Evolutionary conservation across 2,113 vertebrate species (phyloP).

Genomic region (Atractosteus spatula): DNA sequence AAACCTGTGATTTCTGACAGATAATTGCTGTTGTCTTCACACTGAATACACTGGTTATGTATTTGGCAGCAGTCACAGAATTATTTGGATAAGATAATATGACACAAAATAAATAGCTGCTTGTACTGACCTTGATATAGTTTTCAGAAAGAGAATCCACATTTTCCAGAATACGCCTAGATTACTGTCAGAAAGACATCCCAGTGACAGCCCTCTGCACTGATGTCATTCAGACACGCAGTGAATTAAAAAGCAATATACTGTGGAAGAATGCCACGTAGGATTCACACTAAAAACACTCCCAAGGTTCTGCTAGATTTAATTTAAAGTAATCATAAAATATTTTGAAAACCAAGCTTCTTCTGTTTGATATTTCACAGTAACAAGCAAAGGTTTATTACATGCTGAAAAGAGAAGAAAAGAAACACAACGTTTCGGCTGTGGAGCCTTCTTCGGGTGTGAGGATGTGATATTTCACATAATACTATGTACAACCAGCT

Average conservation of each 20-base stretch:
- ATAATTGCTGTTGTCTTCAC: not conserved
- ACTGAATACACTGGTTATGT: no score
- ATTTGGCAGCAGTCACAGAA: not conserved
- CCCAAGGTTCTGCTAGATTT: not conserved
- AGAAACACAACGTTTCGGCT: no score
- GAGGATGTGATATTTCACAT: no score
- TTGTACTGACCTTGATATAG: constrained; percentile 1
- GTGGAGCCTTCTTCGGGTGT: no score
- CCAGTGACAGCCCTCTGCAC: no score
- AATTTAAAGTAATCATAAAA: not conserved
- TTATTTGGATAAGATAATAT: not conserved
- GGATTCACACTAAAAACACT: not conserved
- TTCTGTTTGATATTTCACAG: not conserved
- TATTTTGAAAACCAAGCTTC: not conserved
- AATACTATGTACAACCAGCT: no score
- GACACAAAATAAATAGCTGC: not conserved
- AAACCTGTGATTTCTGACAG: not conserved
- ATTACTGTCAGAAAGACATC: not conserved
- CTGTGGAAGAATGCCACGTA: not conserved
- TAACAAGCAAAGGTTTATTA: no score
- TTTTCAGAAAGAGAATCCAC: not conserved
- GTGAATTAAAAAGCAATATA: not conserved
- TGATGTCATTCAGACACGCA: no score
- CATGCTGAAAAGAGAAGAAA: no score
- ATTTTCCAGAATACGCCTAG: not conserved